phyloP scores from a whole-genome alignment of 2,797 vertebrate genomes.

The Ibycter americanus region DNA sequence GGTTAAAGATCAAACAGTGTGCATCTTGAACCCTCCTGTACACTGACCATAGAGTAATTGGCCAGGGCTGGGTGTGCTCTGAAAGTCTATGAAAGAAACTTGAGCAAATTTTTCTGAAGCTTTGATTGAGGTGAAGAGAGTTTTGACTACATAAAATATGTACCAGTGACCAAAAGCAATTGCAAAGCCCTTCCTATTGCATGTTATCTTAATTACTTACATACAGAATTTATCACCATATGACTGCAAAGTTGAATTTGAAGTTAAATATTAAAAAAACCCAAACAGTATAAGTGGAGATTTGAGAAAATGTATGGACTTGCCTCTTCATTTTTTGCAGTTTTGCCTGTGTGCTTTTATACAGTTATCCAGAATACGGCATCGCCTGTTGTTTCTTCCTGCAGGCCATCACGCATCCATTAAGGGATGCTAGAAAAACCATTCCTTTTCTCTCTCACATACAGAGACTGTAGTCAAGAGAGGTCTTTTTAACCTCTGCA shows the following conservation, averaged over 20 bases:
- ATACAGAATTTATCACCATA: background rate
- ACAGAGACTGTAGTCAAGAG: background rate
- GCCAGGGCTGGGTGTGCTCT: background rate
- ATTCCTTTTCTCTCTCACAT: background rate
- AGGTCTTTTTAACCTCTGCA: background rate
- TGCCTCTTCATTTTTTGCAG: background rate
- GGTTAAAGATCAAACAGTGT: fast-evolving
- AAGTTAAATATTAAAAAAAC: background rate
- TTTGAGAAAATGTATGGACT: background rate
- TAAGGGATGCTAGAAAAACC: background rate
- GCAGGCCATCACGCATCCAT: background rate
- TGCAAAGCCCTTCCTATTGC: background rate
- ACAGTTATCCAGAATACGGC: background rate
- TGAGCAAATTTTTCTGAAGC: background rate
- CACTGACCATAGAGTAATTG: background rate
- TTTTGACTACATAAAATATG: background rate
- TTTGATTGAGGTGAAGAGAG: background rate
- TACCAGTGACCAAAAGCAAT: background rate
- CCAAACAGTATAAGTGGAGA: background rate
- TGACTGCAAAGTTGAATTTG: background rate
- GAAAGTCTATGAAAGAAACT: background rate
- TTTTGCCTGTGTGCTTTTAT: background rate
- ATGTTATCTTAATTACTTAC: background rate
- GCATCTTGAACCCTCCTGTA: background rate
- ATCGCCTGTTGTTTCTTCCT: background rate